A percentile compares a stretch with the other conserved stretches of the same genome.
These are phyloP conservation scores for Agapornis roseicollis DNA, from an alignment of 2,113 vertebrate genomes.

Conservation along the genomic window DNA sequence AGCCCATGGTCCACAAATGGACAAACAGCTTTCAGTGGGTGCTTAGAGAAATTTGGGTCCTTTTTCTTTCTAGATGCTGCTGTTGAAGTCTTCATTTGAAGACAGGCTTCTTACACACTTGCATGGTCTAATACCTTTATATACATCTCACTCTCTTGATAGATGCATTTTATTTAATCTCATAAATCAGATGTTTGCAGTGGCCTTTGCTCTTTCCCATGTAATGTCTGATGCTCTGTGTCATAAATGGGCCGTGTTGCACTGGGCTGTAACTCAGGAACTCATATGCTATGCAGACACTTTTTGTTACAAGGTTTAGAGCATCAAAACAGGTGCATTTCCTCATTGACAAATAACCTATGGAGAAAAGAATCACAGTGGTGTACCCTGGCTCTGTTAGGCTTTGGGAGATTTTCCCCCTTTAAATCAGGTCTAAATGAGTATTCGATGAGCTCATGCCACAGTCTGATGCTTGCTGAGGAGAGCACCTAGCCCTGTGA, in stretches of 20 bases:
- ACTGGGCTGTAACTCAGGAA: not conserved
- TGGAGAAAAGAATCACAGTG: not conserved
- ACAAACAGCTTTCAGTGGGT: not conserved
- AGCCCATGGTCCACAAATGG: not conserved
- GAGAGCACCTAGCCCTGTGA: not conserved
- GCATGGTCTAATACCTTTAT: not conserved
- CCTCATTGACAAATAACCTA: not conserved
- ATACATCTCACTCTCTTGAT: not conserved
- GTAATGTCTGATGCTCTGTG: not conserved
- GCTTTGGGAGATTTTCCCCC: fast-evolving
- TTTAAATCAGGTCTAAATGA: not conserved
- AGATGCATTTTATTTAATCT: not conserved
- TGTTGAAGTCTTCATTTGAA: not conserved
- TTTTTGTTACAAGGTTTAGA: not conserved
- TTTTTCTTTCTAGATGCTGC: not conserved
- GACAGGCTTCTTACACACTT: not conserved
- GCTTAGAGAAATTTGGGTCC: not conserved
- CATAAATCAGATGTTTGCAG: not conserved
- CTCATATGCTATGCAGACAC: not conserved
- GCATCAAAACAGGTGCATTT: not conserved
- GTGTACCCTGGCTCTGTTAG: not conserved
- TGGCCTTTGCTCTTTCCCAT: not conserved
- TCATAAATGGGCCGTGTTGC: not conserved
- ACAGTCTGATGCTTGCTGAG: not conserved
- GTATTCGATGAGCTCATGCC: not conserved